Percentiles rank a stretch among this genome's conserved stretches.
Evolutionary conservation across 2,113 vertebrate genomes (phyloP).

Genomic region (Ancistrus triradiatus): DNA sequence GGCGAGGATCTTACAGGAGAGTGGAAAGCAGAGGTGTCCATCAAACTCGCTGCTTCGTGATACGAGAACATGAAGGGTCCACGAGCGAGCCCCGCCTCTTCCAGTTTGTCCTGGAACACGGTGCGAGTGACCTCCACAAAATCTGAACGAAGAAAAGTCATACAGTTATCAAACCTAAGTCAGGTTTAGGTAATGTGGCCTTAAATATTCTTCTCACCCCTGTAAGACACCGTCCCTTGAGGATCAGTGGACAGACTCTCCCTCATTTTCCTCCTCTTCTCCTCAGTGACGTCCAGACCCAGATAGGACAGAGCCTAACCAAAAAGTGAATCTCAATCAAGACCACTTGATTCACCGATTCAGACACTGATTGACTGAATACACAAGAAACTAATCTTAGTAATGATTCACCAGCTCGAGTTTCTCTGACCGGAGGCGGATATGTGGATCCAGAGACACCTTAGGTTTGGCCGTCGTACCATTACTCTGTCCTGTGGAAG

Average conservation of each 20-base stretch:
- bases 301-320: constrained; percentile 79
- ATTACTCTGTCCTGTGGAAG: constrained; percentile 60
- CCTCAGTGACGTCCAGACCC: constrained; percentile 76
- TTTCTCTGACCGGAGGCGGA: constrained; percentile 83
- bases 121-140: constrained; percentile 76
- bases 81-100: constrained; percentile 69
- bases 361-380: no score
- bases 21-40: constrained; percentile 86
- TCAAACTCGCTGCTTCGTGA: constrained; percentile 79
- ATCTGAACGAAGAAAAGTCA: constrained; percentile 58
- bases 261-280: constrained; percentile 74
- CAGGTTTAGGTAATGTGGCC: no score
- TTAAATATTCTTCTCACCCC: no score
- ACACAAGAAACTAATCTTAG: no score
- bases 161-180: no score
- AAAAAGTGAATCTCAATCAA: not conserved
- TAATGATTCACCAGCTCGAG: constrained; percentile 84
- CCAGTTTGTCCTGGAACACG: constrained; percentile 73
- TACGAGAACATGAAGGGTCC: constrained; percentile 78
- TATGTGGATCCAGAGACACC: constrained; percentile 80
- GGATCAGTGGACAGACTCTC: constrained; percentile 77
- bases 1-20: constrained; percentile 69
- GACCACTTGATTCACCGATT: no score
- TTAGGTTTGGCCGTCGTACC: constrained; percentile 68
- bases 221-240: constrained; percentile 83